Conservation (phyloP, 2,888 invertebrate genomes). For the Thyatira batis region DNA sequence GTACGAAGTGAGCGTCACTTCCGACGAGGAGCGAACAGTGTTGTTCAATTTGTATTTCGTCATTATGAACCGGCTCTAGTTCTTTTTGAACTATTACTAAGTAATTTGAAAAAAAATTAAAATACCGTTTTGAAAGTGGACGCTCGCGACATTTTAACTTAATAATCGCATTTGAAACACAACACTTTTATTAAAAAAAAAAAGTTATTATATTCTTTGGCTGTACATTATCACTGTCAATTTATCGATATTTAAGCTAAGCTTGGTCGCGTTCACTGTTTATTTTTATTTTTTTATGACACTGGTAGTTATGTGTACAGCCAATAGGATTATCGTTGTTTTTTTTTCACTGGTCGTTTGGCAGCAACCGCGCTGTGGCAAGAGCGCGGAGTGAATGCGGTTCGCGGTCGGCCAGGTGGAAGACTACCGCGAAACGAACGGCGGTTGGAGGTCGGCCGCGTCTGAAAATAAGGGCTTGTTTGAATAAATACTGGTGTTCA, state of each 20-base stretch:
- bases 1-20: slow-evolving; percentile 76
- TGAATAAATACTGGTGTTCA: not conserved
- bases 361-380: slow-evolving; percentile 11
- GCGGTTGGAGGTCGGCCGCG: slow-evolving; percentile 9
- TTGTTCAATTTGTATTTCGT: slow-evolving; percentile 82
- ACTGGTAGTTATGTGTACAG: not conserved
- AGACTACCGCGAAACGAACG: slow-evolving; percentile 24
- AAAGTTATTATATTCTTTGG: slow-evolving; percentile 7
- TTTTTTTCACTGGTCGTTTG: slow-evolving; percentile 3
- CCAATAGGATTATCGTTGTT: not conserved
- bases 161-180: slow-evolving; percentile 34
- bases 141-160: slow-evolving; percentile 65
- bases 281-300: not conserved
- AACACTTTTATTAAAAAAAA: slow-evolving; percentile 31
- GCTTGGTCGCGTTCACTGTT: not conserved
- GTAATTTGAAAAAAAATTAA: slow-evolving; percentile 38
- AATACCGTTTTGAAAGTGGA: slow-evolving; percentile 64
- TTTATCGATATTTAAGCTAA: not conserved
- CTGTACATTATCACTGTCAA: slow-evolving; percentile 17
- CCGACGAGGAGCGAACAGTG: slow-evolving; percentile 59
- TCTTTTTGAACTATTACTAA: not conserved
- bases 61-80: slow-evolving; percentile 50
- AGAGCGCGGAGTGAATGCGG: slow-evolving; percentile 20
- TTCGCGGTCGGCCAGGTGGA: slow-evolving; percentile 12
- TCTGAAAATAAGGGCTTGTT: slow-evolving; percentile 13